A percentile compares a stretch with the other conserved stretches of the same genome.
These are phyloP conservation scores for Gymnothorax javanicus DNA, from an alignment of 2,797 vertebrate genomes.

Conservation along the genomic window DNA sequence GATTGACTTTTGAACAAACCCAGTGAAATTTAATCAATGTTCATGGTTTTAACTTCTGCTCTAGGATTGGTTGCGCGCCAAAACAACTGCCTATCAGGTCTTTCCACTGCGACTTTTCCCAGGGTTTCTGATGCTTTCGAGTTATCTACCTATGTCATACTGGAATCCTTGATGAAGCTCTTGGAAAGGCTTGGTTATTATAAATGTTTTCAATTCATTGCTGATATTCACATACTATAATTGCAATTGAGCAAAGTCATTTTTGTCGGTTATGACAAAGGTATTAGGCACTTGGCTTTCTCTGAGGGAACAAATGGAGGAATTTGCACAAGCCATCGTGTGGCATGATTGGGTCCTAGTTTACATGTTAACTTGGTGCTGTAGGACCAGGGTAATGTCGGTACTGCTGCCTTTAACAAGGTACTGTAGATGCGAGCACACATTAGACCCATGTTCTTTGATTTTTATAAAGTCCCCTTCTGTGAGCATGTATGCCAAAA, in stretches of 20 bases:
- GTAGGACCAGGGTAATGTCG: slow-evolving; percentile 28
- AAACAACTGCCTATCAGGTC: slow-evolving; percentile 56
- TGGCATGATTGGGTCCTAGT: slow-evolving; percentile 30
- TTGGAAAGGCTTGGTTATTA: not conserved
- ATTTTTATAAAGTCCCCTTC: not conserved
- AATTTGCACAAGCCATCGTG: slow-evolving; percentile 31
- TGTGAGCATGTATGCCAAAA: not conserved
- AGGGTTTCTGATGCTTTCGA: slow-evolving; percentile 3
- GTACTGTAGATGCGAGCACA: slow-evolving; percentile 12
- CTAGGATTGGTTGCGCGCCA: slow-evolving; percentile 53
- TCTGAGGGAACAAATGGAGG: slow-evolving; percentile 13
- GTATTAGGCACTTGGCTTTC: slow-evolving; percentile 44
- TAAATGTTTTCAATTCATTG: slow-evolving; percentile 13
- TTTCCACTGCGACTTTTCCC: slow-evolving; percentile 42
- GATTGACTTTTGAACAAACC: slow-evolving; percentile 4
- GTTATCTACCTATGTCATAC: slow-evolving; percentile 30
- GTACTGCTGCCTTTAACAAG: slow-evolving; percentile 11
- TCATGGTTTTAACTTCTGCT: slow-evolving; percentile 9
- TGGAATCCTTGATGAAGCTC: slow-evolving; percentile 18
- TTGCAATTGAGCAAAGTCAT: not conserved
- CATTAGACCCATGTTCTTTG: not conserved
- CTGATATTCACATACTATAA: slow-evolving; percentile 5
- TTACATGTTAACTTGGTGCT: slow-evolving; percentile 49
- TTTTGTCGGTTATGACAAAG: slow-evolving; percentile 15
- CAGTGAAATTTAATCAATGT: not conserved